Evolutionary conservation across 2,797 vertebrate species (phyloP), one percentile per base, ranked within the genome.

Genomic region (Lagocephalus sceleratus): DNA sequence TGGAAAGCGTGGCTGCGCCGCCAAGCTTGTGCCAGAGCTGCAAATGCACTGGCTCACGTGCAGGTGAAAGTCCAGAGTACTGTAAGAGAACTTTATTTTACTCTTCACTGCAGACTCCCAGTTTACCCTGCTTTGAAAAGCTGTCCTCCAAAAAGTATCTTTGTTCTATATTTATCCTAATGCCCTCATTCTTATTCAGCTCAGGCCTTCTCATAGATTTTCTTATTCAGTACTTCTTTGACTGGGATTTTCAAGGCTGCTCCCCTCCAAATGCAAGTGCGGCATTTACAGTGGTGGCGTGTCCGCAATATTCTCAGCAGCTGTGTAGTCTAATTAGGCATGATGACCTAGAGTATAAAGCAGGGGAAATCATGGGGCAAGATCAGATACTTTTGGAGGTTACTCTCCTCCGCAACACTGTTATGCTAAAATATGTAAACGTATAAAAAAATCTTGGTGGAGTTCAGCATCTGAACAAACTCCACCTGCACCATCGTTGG

Each of bases 131-230:
- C 66, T 74, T 76, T 80, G 63, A 72, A 76, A 81, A 70, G 68
- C 47, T 66, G 73, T 76, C 78, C 76, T 79, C 75, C 66, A 78
- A 80, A 81, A 75, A 72, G 58, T 80, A 76, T 81, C 66, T 72
- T 79, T 79, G 75, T 83, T 84, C 79, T 88, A 84, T 81, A 83
- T 85, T 82, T 83, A 87, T 84, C 73, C 62, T 71, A 74, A 75
- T 78, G 70, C 60, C 77, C 76, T 85, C 74, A 82, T 87, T 85
- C 67, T 65, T 69, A 88, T 88, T 83, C 83, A 71, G 78, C 50
- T 54, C 72, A 41, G 62, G 66, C 39, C 66, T 53, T 64, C 67
- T 71, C 74, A 62, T 63, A 75, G 59, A 75, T 75, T 79, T 75
- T 63, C 54, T 78, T 65, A 76, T 79, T 81, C 74, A 65, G 47